phyloP scores from a whole-genome alignment of 2,113 vertebrate genomes.

The Neogale vison region DNA sequence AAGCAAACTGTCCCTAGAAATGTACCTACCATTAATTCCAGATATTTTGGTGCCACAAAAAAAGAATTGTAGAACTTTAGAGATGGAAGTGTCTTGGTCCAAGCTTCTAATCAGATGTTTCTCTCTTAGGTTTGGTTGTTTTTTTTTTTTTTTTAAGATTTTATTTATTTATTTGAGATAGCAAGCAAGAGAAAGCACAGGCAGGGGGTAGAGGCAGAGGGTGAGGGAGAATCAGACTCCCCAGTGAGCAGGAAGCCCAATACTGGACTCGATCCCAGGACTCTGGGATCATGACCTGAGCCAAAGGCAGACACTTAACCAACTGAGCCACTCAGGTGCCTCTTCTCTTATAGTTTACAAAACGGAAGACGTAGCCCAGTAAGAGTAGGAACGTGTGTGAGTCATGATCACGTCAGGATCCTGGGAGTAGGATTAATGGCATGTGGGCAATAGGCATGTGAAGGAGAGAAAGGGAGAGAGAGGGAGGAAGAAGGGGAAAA shows the following conservation, averaged over 20 bases:
- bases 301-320: no score
- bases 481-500: background rate
- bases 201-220: no score
- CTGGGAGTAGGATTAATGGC: no score
- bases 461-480: background rate
- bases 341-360: background rate
- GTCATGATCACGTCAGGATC: background rate
- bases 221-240: no score
- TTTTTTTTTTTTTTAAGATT: no score
- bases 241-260: no score
- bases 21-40: background rate
- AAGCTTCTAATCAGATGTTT: background rate
- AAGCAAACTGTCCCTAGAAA: background rate
- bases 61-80: background rate
- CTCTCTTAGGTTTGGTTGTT: background rate
- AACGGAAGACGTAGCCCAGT: background rate
- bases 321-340: no score
- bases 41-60: background rate
- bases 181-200: no score
- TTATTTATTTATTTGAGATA: no score
- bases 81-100: background rate
- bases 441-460: background rate
- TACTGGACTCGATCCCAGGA: no score
- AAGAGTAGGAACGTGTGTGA: background rate
- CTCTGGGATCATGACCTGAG: no score